These are phyloP conservation scores for Rhagologus leucostigma DNA, from an alignment of 2,113 vertebrate species.

Conservation along the genomic window DNA sequence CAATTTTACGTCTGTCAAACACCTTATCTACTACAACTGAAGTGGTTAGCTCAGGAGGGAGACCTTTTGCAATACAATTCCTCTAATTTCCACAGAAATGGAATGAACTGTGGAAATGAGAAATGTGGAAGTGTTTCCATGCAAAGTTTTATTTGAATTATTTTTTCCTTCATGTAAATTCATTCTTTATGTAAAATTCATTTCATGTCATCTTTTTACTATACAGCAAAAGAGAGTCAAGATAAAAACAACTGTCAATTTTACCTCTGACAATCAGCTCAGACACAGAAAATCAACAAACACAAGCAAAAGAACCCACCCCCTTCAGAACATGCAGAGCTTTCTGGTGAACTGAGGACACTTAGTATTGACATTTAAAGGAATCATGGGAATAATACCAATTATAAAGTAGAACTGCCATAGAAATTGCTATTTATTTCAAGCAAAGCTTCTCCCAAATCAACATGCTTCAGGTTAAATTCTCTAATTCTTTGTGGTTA, in stretches of 20 bases:
- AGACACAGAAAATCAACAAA: neutral
- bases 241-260: neutral
- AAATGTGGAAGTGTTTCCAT: neutral
- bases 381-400: neutral
- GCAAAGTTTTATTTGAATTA: neutral
- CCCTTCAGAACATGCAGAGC: constrained; percentile 2
- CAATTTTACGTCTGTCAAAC: neutral
- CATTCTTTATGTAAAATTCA: neutral
- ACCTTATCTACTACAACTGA: neutral
- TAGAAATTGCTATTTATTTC: neutral
- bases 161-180: neutral
- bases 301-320: neutral
- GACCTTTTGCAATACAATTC: neutral
- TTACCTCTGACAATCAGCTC: neutral
- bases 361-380: neutral
- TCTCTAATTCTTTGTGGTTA: neutral
- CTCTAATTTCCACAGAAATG: neutral
- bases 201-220: neutral
- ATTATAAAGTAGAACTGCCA: neutral
- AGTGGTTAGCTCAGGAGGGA: neutral
- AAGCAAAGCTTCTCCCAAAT: neutral
- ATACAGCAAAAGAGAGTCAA: neutral
- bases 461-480: neutral
- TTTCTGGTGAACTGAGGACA: constrained; percentile 66
- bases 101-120: neutral